Evolutionary conservation across 1,140 invertebrate genomes (phyloP), one percentile per base, ranked within the genome.

Genomic region (Micrasema longulum): DNA sequence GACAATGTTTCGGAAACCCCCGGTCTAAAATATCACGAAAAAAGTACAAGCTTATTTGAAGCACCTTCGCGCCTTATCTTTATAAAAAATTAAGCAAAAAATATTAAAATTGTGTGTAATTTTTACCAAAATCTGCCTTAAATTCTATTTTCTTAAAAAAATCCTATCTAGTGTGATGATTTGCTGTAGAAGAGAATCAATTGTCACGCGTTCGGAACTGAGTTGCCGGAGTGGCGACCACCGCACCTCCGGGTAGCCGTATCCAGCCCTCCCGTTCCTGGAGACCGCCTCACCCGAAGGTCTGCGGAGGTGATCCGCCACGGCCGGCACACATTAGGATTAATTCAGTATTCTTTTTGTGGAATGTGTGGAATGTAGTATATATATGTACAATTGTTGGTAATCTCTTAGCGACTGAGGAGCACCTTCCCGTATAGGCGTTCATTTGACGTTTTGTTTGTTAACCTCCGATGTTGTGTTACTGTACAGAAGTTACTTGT

Each of bases 1-100:
- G 62, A 63, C 62, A 45, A 70, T 60, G 66, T 65, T 65, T 72
- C 71, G 71, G 71, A 67, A 63, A 63, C 64, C 70, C 69, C 71
- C 71, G 71, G 63, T 72, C 71, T 72, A 82, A 81, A 80, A 80
- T 88, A 88, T 88, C 88, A 89, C 84, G 85, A 87, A 88, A 76
- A 88, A 88, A 89, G 88, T 89, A 89, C 88, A 89, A 89, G 88
- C 88, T 89, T 89, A 88, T 87, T 89, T 88, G 86, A 89, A 89
- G 88, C 88, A 89, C 88, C 88, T 89, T 88, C 87, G 88, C 88
- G 88, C 88, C 88, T 89, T 89, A 89, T 88, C 88, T 88, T 86
- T 86, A 84, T 85, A 84, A 85, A 82, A 84, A 84, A 83, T 81
- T 76, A 77, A 77, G 63, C 75, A 77, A 77, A 76, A 77, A 78